A percentile compares a stretch with the other conserved stretches of the same genome.
These are phyloP conservation scores for Drosophila tani DNA, from an alignment of 1,140 invertebrate species.

Conservation along the genomic window DNA sequence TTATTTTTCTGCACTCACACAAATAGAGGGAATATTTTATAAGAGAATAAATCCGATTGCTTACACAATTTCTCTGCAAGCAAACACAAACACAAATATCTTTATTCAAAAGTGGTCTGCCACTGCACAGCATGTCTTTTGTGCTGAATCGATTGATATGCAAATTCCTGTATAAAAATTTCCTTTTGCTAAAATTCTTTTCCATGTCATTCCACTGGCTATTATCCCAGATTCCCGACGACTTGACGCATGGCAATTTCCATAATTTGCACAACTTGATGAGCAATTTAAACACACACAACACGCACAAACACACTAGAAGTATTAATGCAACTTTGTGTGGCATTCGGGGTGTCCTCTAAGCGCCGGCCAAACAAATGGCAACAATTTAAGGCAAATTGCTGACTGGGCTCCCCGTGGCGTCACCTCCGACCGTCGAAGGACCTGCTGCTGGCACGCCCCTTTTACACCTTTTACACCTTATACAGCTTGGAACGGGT, in stretches of 20 bases:
- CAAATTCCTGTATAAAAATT: conserved; percentile 21
- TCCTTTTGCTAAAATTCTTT: conserved; percentile 25
- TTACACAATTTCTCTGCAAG: not conserved
- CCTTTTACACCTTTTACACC: conserved; percentile 56
- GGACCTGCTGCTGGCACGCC: conserved; percentile 47
- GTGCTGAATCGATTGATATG: conserved; percentile 27
- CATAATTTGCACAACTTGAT: conserved; percentile 70
- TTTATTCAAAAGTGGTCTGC: conserved; percentile 9
- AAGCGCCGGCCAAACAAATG: conserved; percentile 72
- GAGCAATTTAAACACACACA: conserved; percentile 63
- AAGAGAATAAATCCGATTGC: conserved; percentile 9
- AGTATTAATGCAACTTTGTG: conserved; percentile 65
- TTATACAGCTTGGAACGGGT: conserved; percentile 54
- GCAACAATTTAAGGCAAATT: conserved; percentile 80
- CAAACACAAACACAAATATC: conserved; percentile 1
- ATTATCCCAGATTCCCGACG: conserved; percentile 45
- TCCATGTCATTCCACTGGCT: conserved; percentile 32
- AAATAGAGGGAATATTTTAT: conserved; percentile 1
- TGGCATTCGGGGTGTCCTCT: conserved; percentile 17
- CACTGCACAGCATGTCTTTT: not conserved
- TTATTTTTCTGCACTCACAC: not conserved
- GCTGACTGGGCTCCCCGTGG: conserved; percentile 65
- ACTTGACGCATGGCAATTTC: conserved; percentile 54
- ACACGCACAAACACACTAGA: conserved; percentile 19
- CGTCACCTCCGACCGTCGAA: conserved; percentile 47